Base-by-base conservation (phyloP, 2,113 vertebrate genomes). In the Typhlomys cinereus region DNA sequence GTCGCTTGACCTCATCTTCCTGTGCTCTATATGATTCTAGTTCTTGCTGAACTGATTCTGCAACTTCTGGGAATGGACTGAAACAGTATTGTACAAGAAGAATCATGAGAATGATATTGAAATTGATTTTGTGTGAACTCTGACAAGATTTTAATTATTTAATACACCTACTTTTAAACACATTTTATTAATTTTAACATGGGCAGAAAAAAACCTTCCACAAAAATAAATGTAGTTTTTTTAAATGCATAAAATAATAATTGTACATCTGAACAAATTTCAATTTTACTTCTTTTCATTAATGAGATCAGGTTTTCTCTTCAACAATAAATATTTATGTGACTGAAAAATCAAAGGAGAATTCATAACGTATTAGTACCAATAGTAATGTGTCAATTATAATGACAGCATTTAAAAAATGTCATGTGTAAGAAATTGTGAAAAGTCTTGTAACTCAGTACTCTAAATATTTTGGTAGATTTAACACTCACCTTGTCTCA, bases 61-160 rank as follows among this genome's bases (percentile, higher is more conserved):
- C 99, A 91, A 99, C 99, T 97, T 99, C 99, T 94, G 99, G 99
- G 95, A 99, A 99, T 48, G 99, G 99, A 97, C 99, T 99, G 97
- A 97, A 91, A 92, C 12, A 96, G 97, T 2, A 96, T 50, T 78
- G 75, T 44, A 89, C 44, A 95, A 97, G 91, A 97, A 23, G 44
- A 67, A 97, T 46, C 78, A 70, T 95, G 73, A 95, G n/a, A 61
- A 95, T 92, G 73, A 81, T 23, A 95, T 83, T 85, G 76, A 89
- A 91, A 74, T 1, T 39, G 34, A 34, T 90, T 86, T n/a, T 39
- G 18, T 69, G 34, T 88, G 14, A 74, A 81, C 75, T 85, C 31
- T 93, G 44, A 92, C 12, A 83, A 66, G 52, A 82, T 3, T 69
- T 82, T n/a, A 84, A 66, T 81, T 75, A 76, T 69, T n/a, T n/a